Base-by-base conservation (phyloP, 2,888 invertebrate genomes). In the Coelinius sp. region DNA sequence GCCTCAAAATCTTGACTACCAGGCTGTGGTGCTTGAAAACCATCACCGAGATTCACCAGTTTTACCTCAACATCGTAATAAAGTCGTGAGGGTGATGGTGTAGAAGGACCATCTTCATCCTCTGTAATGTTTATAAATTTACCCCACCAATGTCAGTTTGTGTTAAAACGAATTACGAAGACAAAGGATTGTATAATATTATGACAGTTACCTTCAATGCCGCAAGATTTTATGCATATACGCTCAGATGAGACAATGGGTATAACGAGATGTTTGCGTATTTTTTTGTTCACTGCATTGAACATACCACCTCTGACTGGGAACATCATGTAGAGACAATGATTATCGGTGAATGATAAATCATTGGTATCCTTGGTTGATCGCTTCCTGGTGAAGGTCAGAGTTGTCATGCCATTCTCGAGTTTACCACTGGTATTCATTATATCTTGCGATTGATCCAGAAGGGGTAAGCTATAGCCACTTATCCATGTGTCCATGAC, bases 401-500 rank as follows among this genome's bases (percentile, higher is more conserved):
- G 88, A 0, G 93, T 94, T 0, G 95, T 94, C 25, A 93, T 88
- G 0, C 96, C 96, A 76, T 96, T 93, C 2, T 91, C 90, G 49
- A 93, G 91, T 73, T 90, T 90, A 14, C 95, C 96, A 0, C 91
- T 89, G 14, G 91, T 90, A 82, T 93, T 92, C 78, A 89, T 89
- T 63, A 96, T 90, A 84, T 95, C 94, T 89, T 97, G 96, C 0
- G 91, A 90, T 0, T 88, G 87, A 85, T 95, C 96, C 12, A 94
- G 88, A 8, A 92, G 88, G 0, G 95, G 95, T 7, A 93, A 90
- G 1, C 92, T 91, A 89, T 96, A 96, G 0, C 95, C 95, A 69
- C 90, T 90, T 71, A 96, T 92, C 94, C 94, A 97, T 0, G 95
- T 94, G 86, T 97, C 97, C 94, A 95, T 95, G 22, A 97, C 87